A percentile compares a stretch with the other conserved stretches of the same genome.
phyloP scores from a whole-genome alignment of 2,888 invertebrate genomes.

The Dryobota labecula region DNA sequence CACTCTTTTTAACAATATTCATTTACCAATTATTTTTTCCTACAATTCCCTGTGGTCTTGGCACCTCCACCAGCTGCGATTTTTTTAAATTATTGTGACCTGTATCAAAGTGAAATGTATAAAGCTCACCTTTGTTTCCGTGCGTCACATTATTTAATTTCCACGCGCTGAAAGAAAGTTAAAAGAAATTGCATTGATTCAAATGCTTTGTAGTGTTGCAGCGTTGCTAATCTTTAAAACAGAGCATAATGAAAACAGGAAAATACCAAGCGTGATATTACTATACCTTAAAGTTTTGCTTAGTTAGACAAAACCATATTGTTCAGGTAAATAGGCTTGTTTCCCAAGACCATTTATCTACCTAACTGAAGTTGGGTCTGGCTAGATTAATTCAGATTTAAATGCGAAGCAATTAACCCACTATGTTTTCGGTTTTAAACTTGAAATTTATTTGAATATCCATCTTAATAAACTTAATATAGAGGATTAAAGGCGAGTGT shows the following conservation, averaged over 20 bases:
- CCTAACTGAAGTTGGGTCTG: background rate
- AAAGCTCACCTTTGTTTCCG: background rate
- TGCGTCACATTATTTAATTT: background rate
- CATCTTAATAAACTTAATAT: constrained; percentile 17
- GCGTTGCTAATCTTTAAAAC: background rate
- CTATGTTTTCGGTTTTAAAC: constrained; percentile 25
- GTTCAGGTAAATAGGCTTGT: constrained; percentile 8
- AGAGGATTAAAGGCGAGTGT: constrained; percentile 2
- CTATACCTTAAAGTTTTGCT: background rate
- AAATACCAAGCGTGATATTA: background rate
- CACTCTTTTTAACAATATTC: background rate
- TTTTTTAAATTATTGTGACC: background rate
- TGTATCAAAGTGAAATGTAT: background rate
- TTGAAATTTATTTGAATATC: constrained; percentile 35
- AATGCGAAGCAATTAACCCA: constrained; percentile 44
- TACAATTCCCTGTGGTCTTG: background rate
- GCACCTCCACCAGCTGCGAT: background rate
- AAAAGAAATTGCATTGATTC: background rate
- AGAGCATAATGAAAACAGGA: background rate
- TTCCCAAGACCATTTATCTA: constrained; percentile 5
- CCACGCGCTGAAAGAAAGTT: background rate
- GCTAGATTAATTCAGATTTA: constrained; percentile 29
- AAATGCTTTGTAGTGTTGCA: background rate
- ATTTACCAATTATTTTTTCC: background rate
- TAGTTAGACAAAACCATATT: constrained; percentile 8